These are phyloP conservation scores for Rhinopomastus cyanomelas DNA, from an alignment of 2,113 vertebrate genomes.

Conservation along the genomic window DNA sequence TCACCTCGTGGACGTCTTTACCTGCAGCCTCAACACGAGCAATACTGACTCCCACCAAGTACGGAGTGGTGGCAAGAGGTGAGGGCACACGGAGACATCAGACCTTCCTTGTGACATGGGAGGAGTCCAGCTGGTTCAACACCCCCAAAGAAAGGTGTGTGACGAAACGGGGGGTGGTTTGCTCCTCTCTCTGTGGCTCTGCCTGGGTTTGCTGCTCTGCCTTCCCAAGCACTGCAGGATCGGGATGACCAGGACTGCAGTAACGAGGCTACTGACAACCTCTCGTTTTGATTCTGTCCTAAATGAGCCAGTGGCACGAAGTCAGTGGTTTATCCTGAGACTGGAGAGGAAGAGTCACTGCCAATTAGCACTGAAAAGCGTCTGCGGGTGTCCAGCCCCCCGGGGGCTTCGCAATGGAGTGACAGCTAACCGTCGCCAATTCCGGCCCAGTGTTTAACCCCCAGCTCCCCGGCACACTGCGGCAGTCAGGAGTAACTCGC, in stretches of 20 bases:
- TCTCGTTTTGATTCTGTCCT: not conserved
- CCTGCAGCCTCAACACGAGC: not conserved
- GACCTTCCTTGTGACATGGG: not conserved
- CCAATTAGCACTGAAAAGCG: conserved; percentile 17
- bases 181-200: not conserved
- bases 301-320: not conserved
- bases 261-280: not conserved
- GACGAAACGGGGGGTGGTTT: not conserved
- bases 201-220: not conserved
- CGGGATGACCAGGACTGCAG: not conserved
- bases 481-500: conserved; percentile 48
- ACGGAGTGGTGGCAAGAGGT: not conserved
- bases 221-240: not conserved
- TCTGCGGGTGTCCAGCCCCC: not conserved
- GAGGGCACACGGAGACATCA: not conserved
- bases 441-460: not conserved
- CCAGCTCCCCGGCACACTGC: not conserved
- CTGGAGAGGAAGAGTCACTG: not conserved
- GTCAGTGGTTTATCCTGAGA: not conserved
- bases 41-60: not conserved
- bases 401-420: not conserved
- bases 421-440: conserved; percentile 8
- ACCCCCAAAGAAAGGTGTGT: not conserved
- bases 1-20: not conserved
- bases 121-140: not conserved